Evolutionary conservation across 1,140 invertebrate genomes (phyloP), one percentile per base, ranked within the genome.

Genomic region (Teleopsis dalmanni): DNA sequence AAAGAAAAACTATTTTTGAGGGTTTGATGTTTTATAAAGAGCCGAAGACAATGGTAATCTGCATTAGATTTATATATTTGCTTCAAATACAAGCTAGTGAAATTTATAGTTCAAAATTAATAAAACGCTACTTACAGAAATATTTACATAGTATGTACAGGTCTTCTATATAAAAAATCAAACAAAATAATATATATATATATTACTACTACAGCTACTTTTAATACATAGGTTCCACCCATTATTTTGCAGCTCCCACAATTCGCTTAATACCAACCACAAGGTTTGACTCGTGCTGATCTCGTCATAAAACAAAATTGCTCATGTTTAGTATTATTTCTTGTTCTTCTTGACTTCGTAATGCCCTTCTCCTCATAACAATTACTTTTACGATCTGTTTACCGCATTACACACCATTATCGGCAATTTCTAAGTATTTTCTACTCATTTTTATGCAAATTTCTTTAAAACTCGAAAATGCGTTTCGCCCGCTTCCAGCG

Each of bases 341-440:
- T n/a, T n/a, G n/a, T n/a, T n/a, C n/a, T n/a, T n/a, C 14, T 29
- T 19, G 26, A 43, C 26, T 43, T 43, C 9, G n/a, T 10, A 29
- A 29, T 29, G 26, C 31, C 31, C 31, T 43, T 29, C 41, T 43
- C 27, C 41, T 27, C 41, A 43, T 43, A 43, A 46, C 44, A 46
- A 46, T 65, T 65, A 62, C 62, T 65, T 65, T 65, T 62, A 65
- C 58, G 62, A 65, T 57, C 62, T 65, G 62, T 65, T 65, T 65
- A 65, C 62, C 62, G 60, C 62, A 66, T 57, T 50, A 50, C 37
- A 42, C 25, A 59, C 58, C 62, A 56, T 50, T 50, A 62, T 60
- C 58, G 56, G 51, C 60, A 52, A 65, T 65, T 62, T 65, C 56
- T 59, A 45, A 55, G 38, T 46, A 62, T 53, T 56, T 50, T 43